Percentiles rank a stretch among this genome's conserved stretches.
Conservation (phyloP, 2,113 vertebrate genomes). For the Apodemus sylvaticus region DNA sequence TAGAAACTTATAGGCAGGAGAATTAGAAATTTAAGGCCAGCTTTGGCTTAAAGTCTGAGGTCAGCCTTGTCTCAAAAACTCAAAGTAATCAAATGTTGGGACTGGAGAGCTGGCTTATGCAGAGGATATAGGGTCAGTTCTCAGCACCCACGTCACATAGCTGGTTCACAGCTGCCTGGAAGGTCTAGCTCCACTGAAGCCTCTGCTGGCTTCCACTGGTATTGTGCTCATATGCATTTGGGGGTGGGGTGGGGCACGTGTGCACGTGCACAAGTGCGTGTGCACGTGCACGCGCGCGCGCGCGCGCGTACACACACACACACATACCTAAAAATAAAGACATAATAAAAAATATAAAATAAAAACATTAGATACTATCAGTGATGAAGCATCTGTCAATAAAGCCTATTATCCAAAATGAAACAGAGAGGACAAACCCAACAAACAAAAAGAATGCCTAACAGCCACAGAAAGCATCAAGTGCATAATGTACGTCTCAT, state of each 20-base stretch:
- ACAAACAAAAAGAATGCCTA: not conserved
- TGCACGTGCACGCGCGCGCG: too few species aligned
- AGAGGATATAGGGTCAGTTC: not conserved
- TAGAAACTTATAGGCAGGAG: not conserved
- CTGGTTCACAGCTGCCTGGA: not conserved
- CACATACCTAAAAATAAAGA: not conserved
- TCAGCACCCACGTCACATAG: not conserved
- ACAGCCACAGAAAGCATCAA: not conserved
- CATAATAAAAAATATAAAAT: not conserved
- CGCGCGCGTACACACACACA: not conserved
- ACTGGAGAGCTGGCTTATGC: not conserved
- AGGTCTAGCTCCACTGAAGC: not conserved
- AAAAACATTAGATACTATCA: not conserved
- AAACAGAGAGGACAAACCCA: not conserved
- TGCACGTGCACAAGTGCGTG: not conserved
- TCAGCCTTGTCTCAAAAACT: not conserved
- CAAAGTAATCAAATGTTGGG: not conserved
- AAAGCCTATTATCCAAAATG: constrained; percentile 5
- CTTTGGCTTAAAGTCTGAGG: not conserved
- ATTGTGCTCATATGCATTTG: not conserved
- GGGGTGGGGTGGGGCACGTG: too few species aligned
- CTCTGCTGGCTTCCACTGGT: not conserved
- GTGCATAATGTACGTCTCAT: not conserved
- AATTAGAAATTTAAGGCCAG: not conserved
- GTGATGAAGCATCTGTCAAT: not conserved